Conservation (phyloP, 2,888 invertebrate genomes). For the Caenorhabditis sp. region DNA sequence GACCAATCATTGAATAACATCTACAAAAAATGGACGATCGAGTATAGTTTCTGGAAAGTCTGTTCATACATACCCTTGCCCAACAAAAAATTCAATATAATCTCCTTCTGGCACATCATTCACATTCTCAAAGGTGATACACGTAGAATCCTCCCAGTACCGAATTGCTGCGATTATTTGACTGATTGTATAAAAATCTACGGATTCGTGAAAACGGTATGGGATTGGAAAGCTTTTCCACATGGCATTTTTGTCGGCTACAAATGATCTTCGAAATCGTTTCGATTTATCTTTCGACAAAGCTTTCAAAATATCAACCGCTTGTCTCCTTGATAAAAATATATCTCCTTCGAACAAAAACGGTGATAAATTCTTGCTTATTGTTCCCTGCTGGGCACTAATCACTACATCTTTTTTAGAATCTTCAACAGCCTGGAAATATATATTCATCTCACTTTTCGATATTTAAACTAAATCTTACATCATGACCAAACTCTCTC, state of each 20-base stretch:
- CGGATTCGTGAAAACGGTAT: conserved; percentile 67
- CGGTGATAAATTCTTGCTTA: conserved; percentile 56
- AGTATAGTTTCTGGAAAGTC: no score
- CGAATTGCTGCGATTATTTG: conserved; percentile 65
- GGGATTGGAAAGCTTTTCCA: conserved; percentile 64
- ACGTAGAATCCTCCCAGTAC: conserved; percentile 68
- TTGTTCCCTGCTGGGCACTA: conserved; percentile 57
- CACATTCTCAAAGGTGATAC: conserved; percentile 62
- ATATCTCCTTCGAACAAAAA: conserved; percentile 70
- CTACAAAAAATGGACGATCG: no score
- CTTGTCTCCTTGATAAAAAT: conserved; percentile 63
- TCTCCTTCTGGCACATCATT: conserved; percentile 53
- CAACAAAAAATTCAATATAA: conserved; percentile 69
- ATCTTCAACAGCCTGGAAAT: conserved; percentile 54
- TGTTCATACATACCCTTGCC: conserved; percentile 66
- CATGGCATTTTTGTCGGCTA: conserved; percentile 60
- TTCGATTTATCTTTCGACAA: conserved; percentile 41
- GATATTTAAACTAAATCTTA: conserved; percentile 26
- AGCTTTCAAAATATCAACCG: conserved; percentile 56
- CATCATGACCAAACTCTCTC: conserved; percentile 62
- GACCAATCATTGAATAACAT: conserved; percentile 71
- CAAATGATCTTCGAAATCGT: conserved; percentile 47
- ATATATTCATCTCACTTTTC: not conserved
- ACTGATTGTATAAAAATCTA: conserved; percentile 64
- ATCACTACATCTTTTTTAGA: conserved; percentile 57